A percentile compares a stretch with the other conserved stretches of the same genome.
Evolutionary conservation across 2,113 vertebrate genomes (phyloP).

Genomic region (pig (Sus scrofa)): DNA sequence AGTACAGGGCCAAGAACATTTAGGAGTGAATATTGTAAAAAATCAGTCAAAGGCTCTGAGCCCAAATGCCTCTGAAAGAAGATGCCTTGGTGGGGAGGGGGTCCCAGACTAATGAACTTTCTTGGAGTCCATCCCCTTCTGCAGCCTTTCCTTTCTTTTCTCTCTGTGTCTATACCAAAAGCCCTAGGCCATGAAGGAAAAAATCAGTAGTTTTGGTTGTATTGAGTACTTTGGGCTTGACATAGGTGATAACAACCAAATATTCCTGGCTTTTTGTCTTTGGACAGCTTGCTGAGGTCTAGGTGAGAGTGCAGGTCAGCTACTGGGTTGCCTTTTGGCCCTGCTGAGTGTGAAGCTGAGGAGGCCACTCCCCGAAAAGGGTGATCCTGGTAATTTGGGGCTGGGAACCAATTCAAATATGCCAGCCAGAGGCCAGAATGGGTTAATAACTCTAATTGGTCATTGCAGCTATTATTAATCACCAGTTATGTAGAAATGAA

Average conservation of each 20-base stretch:
- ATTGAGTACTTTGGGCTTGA: not conserved
- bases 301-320: not conserved
- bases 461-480: slow-evolving; percentile 39
- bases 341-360: not conserved
- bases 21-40: not conserved
- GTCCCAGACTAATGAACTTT: not conserved
- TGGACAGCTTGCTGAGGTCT: not conserved
- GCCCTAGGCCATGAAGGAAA: not conserved
- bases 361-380: not conserved
- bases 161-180: not conserved
- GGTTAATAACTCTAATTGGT: slow-evolving; percentile 47
- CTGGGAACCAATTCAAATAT: not conserved
- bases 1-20: not conserved
- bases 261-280: not conserved
- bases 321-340: not conserved
- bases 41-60: not conserved
- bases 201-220: not conserved
- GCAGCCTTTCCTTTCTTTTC: not conserved
- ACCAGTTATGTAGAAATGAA: slow-evolving; percentile 15
- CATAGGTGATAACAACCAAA: not conserved
- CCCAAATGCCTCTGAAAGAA: not conserved
- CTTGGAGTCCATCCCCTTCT: not conserved
- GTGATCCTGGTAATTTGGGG: not conserved
- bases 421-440: not conserved
- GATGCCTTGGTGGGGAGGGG: not conserved